A percentile compares a stretch with the other conserved stretches of the same genome.
Conservation (phyloP, 2,888 invertebrate genomes). For the Habroteleia sp. region DNA sequence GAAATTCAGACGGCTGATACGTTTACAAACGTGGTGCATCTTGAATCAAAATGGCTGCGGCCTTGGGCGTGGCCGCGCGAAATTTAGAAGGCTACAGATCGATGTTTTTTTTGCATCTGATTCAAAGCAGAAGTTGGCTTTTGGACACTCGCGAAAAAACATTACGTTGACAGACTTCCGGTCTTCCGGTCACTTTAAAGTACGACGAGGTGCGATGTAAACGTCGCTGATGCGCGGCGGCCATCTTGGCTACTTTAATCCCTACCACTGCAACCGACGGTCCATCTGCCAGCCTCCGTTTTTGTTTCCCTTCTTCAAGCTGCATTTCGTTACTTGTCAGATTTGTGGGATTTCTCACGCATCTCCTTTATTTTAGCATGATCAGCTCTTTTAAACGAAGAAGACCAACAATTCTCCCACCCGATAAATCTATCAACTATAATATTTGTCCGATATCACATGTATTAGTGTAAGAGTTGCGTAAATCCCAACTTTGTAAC, state of each 20-base stretch:
- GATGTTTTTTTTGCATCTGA: background rate
- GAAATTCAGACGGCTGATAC: constrained; percentile 63
- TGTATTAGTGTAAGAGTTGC: constrained; percentile 48
- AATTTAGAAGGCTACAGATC: constrained; percentile 18
- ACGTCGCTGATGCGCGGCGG: constrained; percentile 69
- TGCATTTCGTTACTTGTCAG: constrained; percentile 3
- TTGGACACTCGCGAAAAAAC: constrained; percentile 40
- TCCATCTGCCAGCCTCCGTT: constrained; percentile 68
- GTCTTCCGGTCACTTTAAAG: constrained; percentile 60
- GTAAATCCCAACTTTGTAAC: constrained; percentile 11
- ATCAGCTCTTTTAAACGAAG: background rate
- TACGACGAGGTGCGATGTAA: constrained; percentile 71
- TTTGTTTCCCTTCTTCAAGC: constrained; percentile 25
- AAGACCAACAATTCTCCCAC: constrained; percentile 24
- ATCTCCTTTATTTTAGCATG: constrained; percentile 41
- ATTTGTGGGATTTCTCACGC: constrained; percentile 20
- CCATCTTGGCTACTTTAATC: constrained; percentile 74
- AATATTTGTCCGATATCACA: constrained; percentile 11
- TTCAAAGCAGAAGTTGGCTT: constrained; percentile 7
- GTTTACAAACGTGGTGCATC: constrained; percentile 76
- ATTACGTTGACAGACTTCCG: constrained; percentile 13
- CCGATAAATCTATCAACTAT: constrained; percentile 40
- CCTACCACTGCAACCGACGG: constrained; percentile 68
- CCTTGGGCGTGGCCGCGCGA: constrained; percentile 78
- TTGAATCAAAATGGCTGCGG: constrained; percentile 77